Conservation (phyloP, 2,888 invertebrate species). For the Synanthedon andrenaeformis region DNA sequence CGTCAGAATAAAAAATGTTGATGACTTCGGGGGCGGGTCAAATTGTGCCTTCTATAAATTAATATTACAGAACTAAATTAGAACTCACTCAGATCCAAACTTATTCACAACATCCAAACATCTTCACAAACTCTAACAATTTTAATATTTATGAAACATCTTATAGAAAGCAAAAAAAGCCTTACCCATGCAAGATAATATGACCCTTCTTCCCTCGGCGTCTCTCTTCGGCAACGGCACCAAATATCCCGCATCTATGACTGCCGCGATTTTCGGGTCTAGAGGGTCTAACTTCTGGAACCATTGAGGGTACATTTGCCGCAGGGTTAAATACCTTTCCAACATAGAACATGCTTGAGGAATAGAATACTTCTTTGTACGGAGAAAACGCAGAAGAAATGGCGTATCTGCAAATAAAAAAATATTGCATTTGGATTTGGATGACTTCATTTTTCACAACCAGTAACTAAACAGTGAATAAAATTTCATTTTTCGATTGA, state of each 20-base stretch:
- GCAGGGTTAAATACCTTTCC: conserved; percentile 86
- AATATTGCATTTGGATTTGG: background rate
- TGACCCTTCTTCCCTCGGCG: conserved; percentile 79
- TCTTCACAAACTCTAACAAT: too few species aligned
- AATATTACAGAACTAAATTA: background rate
- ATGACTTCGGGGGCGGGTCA: too few species aligned
- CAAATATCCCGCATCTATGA: conserved; percentile 84
- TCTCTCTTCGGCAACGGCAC: conserved; percentile 82
- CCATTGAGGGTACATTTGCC: conserved; percentile 89
- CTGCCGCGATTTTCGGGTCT: conserved; percentile 82
- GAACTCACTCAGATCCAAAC: too few species aligned
- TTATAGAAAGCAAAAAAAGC: conserved; percentile 1
- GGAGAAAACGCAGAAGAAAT: conserved; percentile 85
- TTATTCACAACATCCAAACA: too few species aligned
- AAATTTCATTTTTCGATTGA: too few species aligned
- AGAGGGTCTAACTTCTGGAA: conserved; percentile 84
- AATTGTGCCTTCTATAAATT: too few species aligned
- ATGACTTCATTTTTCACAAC: too few species aligned
- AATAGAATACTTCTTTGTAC: conserved; percentile 89
- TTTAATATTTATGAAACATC: too few species aligned
- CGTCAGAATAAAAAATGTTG: too few species aligned
- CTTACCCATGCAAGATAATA: conserved; percentile 83
- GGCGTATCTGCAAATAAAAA: conserved; percentile 71
- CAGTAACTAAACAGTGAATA: too few species aligned
- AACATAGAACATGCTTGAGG: conserved; percentile 88